Conservation (phyloP, 2,797 vertebrate genomes). For the Melanotaenia maccullochi region DNA sequence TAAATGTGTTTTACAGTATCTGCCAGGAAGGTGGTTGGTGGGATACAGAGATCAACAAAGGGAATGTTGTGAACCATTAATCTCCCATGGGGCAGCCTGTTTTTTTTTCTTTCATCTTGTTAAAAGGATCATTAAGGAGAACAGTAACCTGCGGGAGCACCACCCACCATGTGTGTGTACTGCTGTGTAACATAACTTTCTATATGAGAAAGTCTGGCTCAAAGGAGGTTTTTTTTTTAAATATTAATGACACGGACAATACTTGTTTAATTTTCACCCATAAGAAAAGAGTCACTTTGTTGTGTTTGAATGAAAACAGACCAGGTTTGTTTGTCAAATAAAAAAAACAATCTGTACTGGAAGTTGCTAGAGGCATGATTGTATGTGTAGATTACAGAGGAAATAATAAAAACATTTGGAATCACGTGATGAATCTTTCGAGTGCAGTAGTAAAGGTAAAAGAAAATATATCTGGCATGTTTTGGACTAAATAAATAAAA, state of each 20-base stretch:
- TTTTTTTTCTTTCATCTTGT: constrained; percentile 58
- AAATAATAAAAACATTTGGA: too few species aligned
- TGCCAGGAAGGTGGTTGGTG: constrained; percentile 49
- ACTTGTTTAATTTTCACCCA: constrained; percentile 6
- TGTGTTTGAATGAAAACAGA: background rate
- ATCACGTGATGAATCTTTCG: background rate
- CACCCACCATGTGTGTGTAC: constrained; percentile 56
- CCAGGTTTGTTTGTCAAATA: background rate
- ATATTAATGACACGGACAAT: background rate
- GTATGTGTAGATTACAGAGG: background rate
- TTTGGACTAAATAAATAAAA: background rate
- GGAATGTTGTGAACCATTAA: constrained; percentile 61
- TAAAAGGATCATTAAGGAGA: constrained; percentile 70
- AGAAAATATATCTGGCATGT: background rate
- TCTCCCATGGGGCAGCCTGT: constrained; percentile 45
- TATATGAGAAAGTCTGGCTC: constrained; percentile 17
- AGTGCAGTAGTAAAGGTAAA: too few species aligned
- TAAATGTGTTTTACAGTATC: constrained; percentile 63
- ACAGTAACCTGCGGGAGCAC: constrained; percentile 57
- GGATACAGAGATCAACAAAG: constrained; percentile 64
- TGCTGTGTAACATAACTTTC: constrained; percentile 35
- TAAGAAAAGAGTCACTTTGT: background rate
- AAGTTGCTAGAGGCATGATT: background rate
- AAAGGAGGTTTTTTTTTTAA: constrained; percentile 11
- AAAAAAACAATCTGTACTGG: background rate